Evolutionary conservation across 2,797 vertebrate species (phyloP).

Genomic region (Danio aesculapii): DNA sequence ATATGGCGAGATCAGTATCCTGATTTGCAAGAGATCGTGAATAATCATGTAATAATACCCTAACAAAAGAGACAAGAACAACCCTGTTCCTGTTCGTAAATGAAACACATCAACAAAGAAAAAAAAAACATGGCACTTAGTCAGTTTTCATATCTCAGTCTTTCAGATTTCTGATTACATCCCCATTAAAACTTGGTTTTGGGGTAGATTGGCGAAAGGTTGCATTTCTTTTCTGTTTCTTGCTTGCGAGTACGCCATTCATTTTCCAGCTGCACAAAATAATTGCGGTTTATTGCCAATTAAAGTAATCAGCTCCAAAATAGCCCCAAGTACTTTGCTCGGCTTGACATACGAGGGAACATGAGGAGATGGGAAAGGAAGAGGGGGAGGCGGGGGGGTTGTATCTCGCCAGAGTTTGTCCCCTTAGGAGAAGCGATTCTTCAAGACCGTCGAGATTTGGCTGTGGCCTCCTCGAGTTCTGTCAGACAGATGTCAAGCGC

Average conservation of each 20-base stretch:
- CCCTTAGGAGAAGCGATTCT: conserved; percentile 43
- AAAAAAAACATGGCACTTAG: not conserved
- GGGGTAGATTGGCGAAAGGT: conserved; percentile 46
- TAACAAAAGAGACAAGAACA: not conserved
- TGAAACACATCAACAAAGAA: not conserved
- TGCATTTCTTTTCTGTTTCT: conserved; percentile 67
- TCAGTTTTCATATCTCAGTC: not conserved
- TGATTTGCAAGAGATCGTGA: too few relatives aligned
- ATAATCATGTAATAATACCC: too few relatives aligned
- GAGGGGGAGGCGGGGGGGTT: conserved; percentile 11
- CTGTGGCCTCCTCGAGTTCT: conserved; percentile 54
- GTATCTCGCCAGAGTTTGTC: conserved; percentile 36
- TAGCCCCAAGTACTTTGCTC: conserved; percentile 74
- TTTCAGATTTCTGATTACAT: conserved; percentile 67
- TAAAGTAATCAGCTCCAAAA: conserved; percentile 83
- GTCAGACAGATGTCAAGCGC: conserved; percentile 70
- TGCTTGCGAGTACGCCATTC: conserved; percentile 68
- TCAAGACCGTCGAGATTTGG: conserved; percentile 38
- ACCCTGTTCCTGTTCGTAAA: not conserved
- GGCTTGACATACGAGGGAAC: conserved; percentile 69
- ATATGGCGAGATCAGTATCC: too few relatives aligned
- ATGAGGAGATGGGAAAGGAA: conserved; percentile 43
- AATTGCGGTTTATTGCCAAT: conserved; percentile 83
- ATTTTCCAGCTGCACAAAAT: conserved; percentile 78
- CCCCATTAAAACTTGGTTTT: conserved; percentile 59